Percentiles rank a stretch among this genome's conserved stretches.
Evolutionary conservation across 2,113 vertebrate species (phyloP).

Genomic region (Charina bottae): DNA sequence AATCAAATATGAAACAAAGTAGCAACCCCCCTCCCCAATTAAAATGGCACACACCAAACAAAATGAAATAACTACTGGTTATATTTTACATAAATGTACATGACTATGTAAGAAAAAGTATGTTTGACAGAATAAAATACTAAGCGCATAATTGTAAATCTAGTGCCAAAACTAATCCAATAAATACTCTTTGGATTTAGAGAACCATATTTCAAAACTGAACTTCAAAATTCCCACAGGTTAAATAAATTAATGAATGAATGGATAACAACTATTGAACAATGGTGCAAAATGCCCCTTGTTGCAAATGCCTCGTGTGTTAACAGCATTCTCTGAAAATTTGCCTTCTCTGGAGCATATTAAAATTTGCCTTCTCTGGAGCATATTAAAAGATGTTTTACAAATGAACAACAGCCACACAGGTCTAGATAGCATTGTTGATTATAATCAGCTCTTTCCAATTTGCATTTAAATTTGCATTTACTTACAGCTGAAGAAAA

Average conservation of each 20-base stretch:
- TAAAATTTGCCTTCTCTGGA: not conserved
- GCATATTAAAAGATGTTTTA: not conserved
- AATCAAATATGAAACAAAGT: not conserved
- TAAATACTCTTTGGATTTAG: not conserved
- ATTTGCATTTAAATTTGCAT: not conserved
- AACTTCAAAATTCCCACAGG: not conserved
- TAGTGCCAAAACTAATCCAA: not conserved
- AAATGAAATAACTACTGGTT: not conserved
- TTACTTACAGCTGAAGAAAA: not conserved
- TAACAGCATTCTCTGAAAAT: not conserved
- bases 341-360: not conserved
- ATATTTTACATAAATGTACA: not conserved
- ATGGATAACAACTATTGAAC: not conserved
- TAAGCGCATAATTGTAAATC: not conserved
- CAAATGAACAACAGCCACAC: not conserved
- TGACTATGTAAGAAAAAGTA: not conserved
- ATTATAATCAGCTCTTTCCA: not conserved
- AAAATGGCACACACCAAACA: not conserved
- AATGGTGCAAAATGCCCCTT: not conserved
- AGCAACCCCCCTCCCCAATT: not conserved
- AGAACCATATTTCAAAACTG: not conserved
- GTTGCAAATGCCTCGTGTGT: not conserved
- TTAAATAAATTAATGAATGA: not conserved
- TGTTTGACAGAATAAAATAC: not conserved
- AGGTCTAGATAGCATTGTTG: not conserved